A percentile compares a stretch with the other conserved stretches of the same genome.
These are phyloP conservation scores for Branchipolynoe longqiensis DNA, from an alignment of 2,888 invertebrate species.

Conservation along the genomic window DNA sequence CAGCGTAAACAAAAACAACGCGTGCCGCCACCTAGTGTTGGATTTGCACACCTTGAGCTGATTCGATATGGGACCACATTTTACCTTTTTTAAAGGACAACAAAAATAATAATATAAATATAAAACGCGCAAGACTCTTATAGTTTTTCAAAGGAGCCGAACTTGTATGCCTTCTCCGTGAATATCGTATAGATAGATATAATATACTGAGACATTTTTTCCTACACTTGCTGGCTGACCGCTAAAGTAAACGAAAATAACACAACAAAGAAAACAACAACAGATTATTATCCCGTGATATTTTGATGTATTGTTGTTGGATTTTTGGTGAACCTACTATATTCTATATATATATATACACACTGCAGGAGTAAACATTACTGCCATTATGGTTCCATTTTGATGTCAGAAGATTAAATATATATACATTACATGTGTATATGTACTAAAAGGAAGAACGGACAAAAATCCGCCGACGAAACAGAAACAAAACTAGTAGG, in stretches of 20 bases:
- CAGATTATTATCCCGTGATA: slow-evolving; percentile 44
- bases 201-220: slow-evolving; percentile 24
- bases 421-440: neutral
- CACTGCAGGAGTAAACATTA: slow-evolving; percentile 15
- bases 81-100: neutral
- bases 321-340: slow-evolving; percentile 25
- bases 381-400: slow-evolving; percentile 1
- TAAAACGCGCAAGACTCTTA: slow-evolving; percentile 31
- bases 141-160: slow-evolving; percentile 24
- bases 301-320: slow-evolving; percentile 53
- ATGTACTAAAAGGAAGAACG: no score
- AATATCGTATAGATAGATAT: no score
- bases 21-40: slow-evolving; percentile 42
- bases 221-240: no score
- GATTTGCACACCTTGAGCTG: slow-evolving; percentile 48
- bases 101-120: no score
- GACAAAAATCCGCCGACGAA: no score
- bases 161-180: slow-evolving; percentile 43
- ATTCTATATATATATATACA: no score
- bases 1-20: neutral
- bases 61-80: slow-evolving; percentile 46
- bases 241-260: no score
- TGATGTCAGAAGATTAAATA: neutral
- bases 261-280: slow-evolving; percentile 22
- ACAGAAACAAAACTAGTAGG: no score